Percentiles rank a stretch among this genome's conserved stretches.
phyloP scores from a whole-genome alignment of 2,888 invertebrate species.

The Crocallis elinguaria region DNA sequence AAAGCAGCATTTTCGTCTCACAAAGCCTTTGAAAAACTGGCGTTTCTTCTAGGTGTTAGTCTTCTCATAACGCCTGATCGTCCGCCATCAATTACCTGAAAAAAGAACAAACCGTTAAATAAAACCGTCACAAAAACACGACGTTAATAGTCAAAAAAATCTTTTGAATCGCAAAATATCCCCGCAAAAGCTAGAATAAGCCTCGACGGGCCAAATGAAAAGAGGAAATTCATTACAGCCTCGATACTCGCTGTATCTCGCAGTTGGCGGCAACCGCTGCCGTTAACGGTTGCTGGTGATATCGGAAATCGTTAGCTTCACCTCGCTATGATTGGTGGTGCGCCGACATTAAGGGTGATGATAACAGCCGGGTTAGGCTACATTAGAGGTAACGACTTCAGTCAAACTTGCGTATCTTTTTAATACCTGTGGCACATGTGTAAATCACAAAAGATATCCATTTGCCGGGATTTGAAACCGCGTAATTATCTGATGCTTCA shows the following conservation, averaged over 20 bases:
- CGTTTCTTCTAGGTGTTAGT: too few relatives aligned
- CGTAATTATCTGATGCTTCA: too few relatives aligned
- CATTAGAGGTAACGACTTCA: conserved; percentile 31
- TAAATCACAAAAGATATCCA: too few relatives aligned
- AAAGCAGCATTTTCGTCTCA: too few relatives aligned
- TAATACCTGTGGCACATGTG: neutral
- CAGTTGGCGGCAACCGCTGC: conserved; percentile 62
- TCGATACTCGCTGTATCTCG: conserved; percentile 53
- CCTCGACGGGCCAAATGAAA: conserved; percentile 59
- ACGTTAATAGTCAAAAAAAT: conserved; percentile 2
- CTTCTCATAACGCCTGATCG: too few relatives aligned
- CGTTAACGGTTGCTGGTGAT: conserved; percentile 62
- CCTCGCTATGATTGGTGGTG: conserved; percentile 71
- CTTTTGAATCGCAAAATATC: conserved; percentile 14
- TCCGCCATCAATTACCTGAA: conserved; percentile 11
- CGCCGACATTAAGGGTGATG: conserved; percentile 45
- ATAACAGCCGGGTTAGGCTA: conserved; percentile 44
- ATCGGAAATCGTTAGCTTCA: conserved; percentile 73
- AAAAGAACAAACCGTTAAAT: conserved; percentile 9
- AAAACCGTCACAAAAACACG: conserved; percentile 1
- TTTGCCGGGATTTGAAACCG: too few relatives aligned
- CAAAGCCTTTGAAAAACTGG: too few relatives aligned
- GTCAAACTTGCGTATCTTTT: neutral
- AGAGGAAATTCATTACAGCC: conserved; percentile 68
- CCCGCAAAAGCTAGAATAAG: conserved; percentile 37